These are phyloP conservation scores for Saturnia pavonia DNA, from an alignment of 2,888 invertebrate genomes.

Conservation along the genomic window DNA sequence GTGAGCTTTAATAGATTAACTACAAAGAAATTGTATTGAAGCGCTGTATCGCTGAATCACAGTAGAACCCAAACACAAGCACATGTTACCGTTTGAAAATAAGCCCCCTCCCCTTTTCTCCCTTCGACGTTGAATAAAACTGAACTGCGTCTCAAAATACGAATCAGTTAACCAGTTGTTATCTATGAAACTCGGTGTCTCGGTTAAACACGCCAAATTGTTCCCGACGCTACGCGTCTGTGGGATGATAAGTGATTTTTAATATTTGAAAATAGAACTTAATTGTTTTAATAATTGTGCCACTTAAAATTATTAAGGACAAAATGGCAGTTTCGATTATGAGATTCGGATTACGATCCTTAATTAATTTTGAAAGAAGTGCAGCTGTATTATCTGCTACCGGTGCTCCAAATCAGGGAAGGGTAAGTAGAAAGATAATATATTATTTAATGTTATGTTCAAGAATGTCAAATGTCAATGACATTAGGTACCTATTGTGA, in stretches of 20 bases:
- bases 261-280: constrained; percentile 20
- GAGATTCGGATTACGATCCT: constrained; percentile 64
- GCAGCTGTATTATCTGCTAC: constrained; percentile 54
- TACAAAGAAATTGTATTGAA: constrained; percentile 3
- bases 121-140: constrained; percentile 57
- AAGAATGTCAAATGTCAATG: constrained; percentile 25
- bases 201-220: constrained; percentile 2
- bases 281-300: constrained; percentile 18
- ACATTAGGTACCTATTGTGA: constrained; percentile 15
- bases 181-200: constrained; percentile 21
- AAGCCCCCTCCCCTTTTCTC: constrained; percentile 44
- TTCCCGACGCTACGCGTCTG: constrained; percentile 21
- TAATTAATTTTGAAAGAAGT: constrained; percentile 62
- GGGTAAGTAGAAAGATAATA: constrained; percentile 47
- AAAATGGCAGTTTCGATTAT: constrained; percentile 76
- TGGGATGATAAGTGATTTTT: constrained; percentile 24
- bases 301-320: constrained; percentile 22
- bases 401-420: constrained; percentile 60
- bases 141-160: constrained; percentile 51
- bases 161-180: constrained; percentile 62
- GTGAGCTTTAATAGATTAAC: neutral
- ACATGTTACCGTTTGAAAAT: constrained; percentile 48
- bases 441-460: constrained; percentile 10
- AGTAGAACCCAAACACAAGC: constrained; percentile 33
- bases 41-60: constrained; percentile 32